Evolutionary conservation across 2,888 invertebrate species (phyloP).

Genomic region (Seladonia tumulorum): DNA sequence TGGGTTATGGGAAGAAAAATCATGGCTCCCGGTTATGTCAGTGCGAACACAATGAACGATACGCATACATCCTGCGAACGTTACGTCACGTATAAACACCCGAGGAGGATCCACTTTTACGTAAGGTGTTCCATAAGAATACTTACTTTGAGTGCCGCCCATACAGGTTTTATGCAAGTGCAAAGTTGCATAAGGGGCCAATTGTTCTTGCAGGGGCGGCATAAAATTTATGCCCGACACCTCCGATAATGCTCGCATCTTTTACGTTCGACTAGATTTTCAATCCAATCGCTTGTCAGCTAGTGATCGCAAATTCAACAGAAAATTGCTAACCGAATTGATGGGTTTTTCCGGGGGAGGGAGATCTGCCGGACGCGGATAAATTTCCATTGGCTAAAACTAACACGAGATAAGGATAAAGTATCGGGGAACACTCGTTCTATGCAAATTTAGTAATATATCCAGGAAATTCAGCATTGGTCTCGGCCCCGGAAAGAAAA

Average conservation of each 20-base stretch:
- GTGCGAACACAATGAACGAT: background rate
- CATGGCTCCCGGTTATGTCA: background rate
- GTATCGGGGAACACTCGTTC: slow-evolving; percentile 11
- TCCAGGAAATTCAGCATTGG: background rate
- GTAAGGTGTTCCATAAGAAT: slow-evolving; percentile 46
- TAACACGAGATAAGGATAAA: background rate
- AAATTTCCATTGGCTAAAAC: slow-evolving; percentile 14
- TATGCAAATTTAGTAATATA: background rate
- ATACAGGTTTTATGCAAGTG: slow-evolving; percentile 58
- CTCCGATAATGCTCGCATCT: slow-evolving; percentile 61
- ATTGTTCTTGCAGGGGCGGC: slow-evolving; percentile 57
- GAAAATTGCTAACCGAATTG: slow-evolving; percentile 50
- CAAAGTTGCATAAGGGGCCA: slow-evolving; percentile 60
- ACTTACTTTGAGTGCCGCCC: slow-evolving; percentile 38
- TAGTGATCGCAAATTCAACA: slow-evolving; percentile 53
- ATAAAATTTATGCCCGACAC: slow-evolving; percentile 65
- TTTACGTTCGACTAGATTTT: slow-evolving; percentile 57
- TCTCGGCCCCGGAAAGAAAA: background rate
- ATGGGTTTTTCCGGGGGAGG: background rate
- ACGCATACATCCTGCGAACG: background rate
- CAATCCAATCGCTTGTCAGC: slow-evolving; percentile 38
- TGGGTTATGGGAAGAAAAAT: background rate
- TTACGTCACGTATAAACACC: slow-evolving; percentile 1
- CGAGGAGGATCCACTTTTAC: slow-evolving; percentile 36
- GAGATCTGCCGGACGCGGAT: background rate